Conservation (phyloP, 2,113 vertebrate genomes). For the Rhea americana region DNA sequence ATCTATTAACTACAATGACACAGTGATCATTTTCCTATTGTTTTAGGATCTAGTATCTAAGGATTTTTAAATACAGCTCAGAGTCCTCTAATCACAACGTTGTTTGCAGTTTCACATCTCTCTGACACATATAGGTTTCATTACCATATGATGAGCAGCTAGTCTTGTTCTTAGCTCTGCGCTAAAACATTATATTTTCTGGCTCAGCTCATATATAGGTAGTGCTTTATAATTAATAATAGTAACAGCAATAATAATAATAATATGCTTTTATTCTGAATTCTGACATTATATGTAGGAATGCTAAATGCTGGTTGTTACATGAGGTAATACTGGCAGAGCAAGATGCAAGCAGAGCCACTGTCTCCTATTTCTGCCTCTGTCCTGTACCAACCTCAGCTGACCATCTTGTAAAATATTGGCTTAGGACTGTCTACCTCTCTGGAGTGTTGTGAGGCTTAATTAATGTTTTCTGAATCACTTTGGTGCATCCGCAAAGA, state of each 20-base stretch:
- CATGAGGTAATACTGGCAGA: background rate
- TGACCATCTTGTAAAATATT: background rate
- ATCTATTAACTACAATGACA: background rate
- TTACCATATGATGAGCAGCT: slow-evolving; percentile 17
- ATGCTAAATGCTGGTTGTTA: background rate
- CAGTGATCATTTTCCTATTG: background rate
- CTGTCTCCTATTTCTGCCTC: background rate
- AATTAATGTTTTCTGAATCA: background rate
- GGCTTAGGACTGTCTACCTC: background rate
- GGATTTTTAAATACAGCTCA: slow-evolving; percentile 5
- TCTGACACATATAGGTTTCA: background rate
- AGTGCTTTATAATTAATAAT: background rate
- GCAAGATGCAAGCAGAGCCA: background rate
- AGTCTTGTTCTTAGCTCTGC: background rate
- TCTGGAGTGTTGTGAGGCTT: background rate
- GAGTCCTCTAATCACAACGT: background rate
- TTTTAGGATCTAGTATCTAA: background rate
- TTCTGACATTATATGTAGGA: background rate
- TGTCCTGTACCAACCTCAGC: background rate
- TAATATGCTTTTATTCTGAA: background rate
- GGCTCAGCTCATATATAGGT: background rate
- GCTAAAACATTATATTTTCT: slow-evolving; percentile 9
- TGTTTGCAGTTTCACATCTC: slow-evolving; percentile 12
- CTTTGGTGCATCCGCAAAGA: background rate
- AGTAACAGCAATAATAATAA: background rate